phyloP scores from a whole-genome alignment of 2,797 vertebrate species.

The Eulemur mongoz region DNA sequence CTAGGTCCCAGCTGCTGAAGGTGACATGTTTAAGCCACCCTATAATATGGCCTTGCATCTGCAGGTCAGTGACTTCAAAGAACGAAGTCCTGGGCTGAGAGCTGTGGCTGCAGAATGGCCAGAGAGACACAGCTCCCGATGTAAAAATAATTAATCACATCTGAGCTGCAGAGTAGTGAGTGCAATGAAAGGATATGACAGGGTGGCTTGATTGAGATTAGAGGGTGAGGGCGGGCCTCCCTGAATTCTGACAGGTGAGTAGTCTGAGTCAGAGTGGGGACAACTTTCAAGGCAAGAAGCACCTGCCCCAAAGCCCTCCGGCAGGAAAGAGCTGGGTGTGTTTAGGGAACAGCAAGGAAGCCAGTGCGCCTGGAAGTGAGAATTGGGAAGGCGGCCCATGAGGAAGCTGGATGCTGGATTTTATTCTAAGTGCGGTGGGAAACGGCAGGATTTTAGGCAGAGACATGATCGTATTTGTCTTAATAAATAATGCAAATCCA shows the following conservation, averaged over 20 bases:
- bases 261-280: not conserved
- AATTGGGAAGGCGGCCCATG: not conserved
- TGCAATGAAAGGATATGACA: not conserved
- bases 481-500: not conserved
- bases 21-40: not conserved
- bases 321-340: not conserved
- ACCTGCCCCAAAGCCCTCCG: not conserved
- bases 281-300: not conserved
- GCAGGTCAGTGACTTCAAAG: not conserved
- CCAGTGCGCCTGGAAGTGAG: not conserved
- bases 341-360: not conserved
- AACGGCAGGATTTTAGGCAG: not conserved
- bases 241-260: not conserved
- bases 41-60: not conserved
- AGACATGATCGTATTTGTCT: not conserved
- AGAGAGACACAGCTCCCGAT: not conserved
- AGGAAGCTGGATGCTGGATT: conserved; percentile 5
- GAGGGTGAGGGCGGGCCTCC: not conserved
- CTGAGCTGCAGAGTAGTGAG: too few relatives aligned
- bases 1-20: not conserved
- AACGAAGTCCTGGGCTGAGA: not conserved
- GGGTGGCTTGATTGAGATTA: not conserved
- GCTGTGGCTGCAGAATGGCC: not conserved
- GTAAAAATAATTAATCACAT: not conserved
- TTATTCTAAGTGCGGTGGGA: not conserved